These are phyloP conservation scores for Oxyruncus cristatus DNA, from an alignment of 2,113 vertebrate species.

Conservation along the genomic window DNA sequence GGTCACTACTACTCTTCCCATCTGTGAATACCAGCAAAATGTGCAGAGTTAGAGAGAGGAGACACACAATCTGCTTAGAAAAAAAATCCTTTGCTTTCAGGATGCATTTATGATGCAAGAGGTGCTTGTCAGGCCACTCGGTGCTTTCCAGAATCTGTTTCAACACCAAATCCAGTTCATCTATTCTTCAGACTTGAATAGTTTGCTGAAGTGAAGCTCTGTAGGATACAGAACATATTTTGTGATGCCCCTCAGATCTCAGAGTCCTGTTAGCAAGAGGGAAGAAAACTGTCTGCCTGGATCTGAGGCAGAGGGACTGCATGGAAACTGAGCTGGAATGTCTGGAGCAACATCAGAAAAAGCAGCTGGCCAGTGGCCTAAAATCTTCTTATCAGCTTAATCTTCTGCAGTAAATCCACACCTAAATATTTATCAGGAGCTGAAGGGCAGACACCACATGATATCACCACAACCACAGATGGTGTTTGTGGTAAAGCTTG, in stretches of 20 bases:
- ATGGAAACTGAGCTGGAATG: not conserved
- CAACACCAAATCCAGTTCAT: not conserved
- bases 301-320: not conserved
- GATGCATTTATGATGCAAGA: not conserved
- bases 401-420: not conserved
- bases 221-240: not conserved
- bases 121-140: not conserved
- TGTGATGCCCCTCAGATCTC: not conserved
- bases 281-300: not conserved
- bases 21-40: not conserved
- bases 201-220: not conserved
- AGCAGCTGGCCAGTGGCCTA: not conserved
- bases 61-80: not conserved
- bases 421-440: not conserved
- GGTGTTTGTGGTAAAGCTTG: not conserved
- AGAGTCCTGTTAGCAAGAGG: not conserved
- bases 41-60: not conserved
- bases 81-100: not conserved
- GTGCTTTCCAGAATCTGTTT: not conserved
- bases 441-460: not conserved
- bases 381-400: not conserved
- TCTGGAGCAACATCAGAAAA: not conserved
- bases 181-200: not conserved
- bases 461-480: not conserved
- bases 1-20: not conserved